Conservation (phyloP, 2,888 invertebrate genomes). For the Xestobium rufovillosum region DNA sequence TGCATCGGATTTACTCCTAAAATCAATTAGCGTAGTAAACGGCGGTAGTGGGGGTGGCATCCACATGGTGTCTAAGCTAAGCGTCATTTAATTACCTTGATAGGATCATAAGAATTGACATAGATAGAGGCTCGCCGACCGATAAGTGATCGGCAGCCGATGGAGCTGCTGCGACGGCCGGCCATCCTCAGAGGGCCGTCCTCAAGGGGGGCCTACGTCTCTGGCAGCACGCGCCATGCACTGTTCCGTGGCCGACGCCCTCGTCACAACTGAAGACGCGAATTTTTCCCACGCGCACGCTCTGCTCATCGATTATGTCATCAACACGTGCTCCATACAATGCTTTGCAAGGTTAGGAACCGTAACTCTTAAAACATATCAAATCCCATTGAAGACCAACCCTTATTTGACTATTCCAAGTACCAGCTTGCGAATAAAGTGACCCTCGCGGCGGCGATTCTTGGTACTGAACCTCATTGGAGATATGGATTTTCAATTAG, state of each 20-base stretch:
- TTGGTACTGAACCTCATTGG: too few relatives aligned
- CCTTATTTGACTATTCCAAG: too few relatives aligned
- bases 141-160: slow-evolving; percentile 58
- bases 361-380: too few relatives aligned
- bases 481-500: too few relatives aligned
- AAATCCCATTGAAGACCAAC: too few relatives aligned
- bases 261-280: slow-evolving; percentile 27
- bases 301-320: slow-evolving; percentile 30
- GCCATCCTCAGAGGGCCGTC: slow-evolving; percentile 41
- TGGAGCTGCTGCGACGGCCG: slow-evolving; percentile 58
- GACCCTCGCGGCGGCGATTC: too few relatives aligned
- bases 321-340: slow-evolving; percentile 32
- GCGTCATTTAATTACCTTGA: slow-evolving; percentile 48
- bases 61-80: neutral
- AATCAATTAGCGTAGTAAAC: too few relatives aligned
- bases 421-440: too few relatives aligned
- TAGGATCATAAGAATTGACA: slow-evolving; percentile 56
- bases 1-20: too few relatives aligned
- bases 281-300: slow-evolving; percentile 27
- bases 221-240: slow-evolving; percentile 30
- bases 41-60: too few relatives aligned
- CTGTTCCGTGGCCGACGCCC: slow-evolving; percentile 32
- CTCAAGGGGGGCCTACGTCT: slow-evolving; percentile 28
- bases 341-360: too few relatives aligned
- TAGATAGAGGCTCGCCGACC: slow-evolving; percentile 60